Evolutionary conservation across 2,888 invertebrate species (phyloP).

Genomic region (Arge pagana): DNA sequence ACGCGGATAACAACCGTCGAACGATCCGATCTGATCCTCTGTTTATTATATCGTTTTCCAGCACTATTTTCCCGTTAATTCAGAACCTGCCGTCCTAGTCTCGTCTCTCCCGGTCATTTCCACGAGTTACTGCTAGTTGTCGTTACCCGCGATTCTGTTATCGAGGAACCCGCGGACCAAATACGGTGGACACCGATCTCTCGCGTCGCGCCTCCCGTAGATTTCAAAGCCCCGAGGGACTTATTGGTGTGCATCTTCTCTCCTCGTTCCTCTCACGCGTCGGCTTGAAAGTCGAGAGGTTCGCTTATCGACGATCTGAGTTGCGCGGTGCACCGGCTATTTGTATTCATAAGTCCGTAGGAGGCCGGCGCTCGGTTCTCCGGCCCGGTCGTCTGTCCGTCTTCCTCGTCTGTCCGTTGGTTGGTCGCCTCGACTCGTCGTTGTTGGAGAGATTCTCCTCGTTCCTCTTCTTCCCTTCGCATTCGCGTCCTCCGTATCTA

Average conservation of each 20-base stretch:
- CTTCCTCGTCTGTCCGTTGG: conserved; percentile 2
- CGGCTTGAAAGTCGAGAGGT: conserved; percentile 37
- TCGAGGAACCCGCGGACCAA: no score
- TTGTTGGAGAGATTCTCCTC: conserved; percentile 4
- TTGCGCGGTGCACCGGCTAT: conserved; percentile 58
- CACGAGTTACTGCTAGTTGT: no score
- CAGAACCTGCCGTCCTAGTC: no score
- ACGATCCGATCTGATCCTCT: no score
- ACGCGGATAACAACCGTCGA: conserved; percentile 20
- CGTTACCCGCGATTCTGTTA: no score
- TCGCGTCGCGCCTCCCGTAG: no score
- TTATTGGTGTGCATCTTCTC: not conserved
- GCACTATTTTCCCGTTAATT: no score
- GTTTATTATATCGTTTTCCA: no score
- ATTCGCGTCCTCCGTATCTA: conserved; percentile 11
- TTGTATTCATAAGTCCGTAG: conserved; percentile 59
- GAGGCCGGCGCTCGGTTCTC: conserved; percentile 53
- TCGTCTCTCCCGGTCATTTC: no score
- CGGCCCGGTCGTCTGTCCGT: not conserved
- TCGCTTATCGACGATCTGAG: conserved; percentile 55
- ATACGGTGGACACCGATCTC: no score
- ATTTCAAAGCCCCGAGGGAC: no score
- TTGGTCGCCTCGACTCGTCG: conserved; percentile 5
- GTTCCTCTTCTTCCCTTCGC: not conserved
- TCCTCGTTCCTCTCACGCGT: not conserved